Evolutionary conservation across 2,797 vertebrate genomes (phyloP), one percentile per base, ranked within the genome.

Genomic region (Pangasius sanitwongsei): DNA sequence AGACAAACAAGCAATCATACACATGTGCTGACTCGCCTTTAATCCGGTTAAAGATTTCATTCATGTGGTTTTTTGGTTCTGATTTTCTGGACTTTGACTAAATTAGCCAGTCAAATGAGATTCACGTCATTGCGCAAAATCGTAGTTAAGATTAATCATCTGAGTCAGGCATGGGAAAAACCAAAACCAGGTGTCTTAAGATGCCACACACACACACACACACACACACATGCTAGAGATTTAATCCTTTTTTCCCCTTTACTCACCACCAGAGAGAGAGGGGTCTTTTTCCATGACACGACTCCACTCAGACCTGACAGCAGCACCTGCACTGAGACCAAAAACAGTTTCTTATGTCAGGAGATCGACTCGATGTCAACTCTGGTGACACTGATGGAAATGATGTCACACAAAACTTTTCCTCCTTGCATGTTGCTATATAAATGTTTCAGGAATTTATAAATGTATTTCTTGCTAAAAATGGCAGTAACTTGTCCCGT

Each of bases 231-330:
- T 20, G 72, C 31, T 37, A 61, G 34, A 41, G 55, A 82, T 82
- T 59, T 59, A 6, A 11, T 41, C 8, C 13, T 15, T 20, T 55
- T 7, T 50, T 75, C 57, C 15, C 23, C 41, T 82, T 4, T 85
- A 96, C 98, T 99, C 94, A 99, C 98, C 97, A 99, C 98, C 4
- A 99, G 96, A 48, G 98, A 55, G 53, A 99, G 86, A 99, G 96
- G 7, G 98, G 97, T 91, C 98, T 97, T 94, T 63, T 99, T 99
- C 99, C 98, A 99, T 53, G 98, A 99, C 93, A 99, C 98, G 82
- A 99, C 98, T 0, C 98, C 98, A 0, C 99, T 99, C 93, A 99
- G 89, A 91, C 99, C 98, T 0, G 98, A 99, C 92, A 99, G 93
- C 93, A 99, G 96, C 94, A 99, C 99, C 99, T 99, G 95, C 88